Conservation (phyloP, 2,113 vertebrate species). For the Charina bottae region DNA sequence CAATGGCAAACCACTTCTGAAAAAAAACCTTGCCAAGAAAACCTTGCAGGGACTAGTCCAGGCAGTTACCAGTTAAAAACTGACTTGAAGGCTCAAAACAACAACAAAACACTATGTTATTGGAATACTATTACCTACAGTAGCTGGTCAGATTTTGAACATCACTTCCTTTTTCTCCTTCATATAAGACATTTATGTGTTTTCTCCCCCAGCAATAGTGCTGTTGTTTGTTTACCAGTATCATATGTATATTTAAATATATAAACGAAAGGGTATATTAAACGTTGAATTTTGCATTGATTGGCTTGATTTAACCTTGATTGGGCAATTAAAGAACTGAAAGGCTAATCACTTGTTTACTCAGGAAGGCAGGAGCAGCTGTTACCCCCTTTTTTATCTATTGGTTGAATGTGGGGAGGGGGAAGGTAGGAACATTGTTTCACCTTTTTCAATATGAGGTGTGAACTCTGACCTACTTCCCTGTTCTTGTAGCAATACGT, state of each 20-base stretch:
- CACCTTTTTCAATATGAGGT: neutral
- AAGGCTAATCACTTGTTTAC: conserved; percentile 25
- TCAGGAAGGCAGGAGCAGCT: neutral
- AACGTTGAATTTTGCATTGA: conserved; percentile 33
- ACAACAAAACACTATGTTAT: neutral
- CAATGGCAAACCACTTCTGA: neutral
- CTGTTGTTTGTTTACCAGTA: conserved; percentile 28
- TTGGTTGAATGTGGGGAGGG: neutral
- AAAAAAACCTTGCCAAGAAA: neutral
- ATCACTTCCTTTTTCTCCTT: neutral
- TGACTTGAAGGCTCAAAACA: neutral
- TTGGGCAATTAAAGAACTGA: conserved; percentile 31
- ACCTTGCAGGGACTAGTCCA: neutral
- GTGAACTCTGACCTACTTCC: neutral
- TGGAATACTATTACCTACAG: neutral
- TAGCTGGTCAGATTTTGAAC: neutral
- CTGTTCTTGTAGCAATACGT: neutral
- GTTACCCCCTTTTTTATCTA: neutral
- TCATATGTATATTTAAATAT: neutral
- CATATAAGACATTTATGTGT: neutral
- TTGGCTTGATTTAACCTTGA: conserved; percentile 27
- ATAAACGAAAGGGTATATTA: neutral
- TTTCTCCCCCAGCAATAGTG: neutral
- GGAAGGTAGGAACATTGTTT: neutral
- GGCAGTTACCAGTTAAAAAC: neutral